Percentiles rank a stretch among this genome's conserved stretches.
Evolutionary conservation across 2,113 vertebrate species (phyloP).

Genomic region (Anhinga rufa): DNA sequence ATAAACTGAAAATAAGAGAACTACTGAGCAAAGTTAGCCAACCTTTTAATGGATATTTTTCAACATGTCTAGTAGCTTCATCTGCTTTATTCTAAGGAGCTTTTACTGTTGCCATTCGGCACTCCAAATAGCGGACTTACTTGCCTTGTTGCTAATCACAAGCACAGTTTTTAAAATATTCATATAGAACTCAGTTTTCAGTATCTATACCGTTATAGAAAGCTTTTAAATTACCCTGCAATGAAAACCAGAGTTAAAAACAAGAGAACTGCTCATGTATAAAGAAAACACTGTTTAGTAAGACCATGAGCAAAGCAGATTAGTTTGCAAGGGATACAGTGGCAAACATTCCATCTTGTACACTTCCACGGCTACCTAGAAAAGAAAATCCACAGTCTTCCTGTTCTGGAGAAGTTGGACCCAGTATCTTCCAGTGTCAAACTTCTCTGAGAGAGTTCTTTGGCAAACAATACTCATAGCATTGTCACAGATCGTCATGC

Average conservation of each 20-base stretch:
- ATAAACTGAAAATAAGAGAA: neutral
- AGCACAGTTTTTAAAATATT: neutral
- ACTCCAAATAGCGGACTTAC: neutral
- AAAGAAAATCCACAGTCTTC: neutral
- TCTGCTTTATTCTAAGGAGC: neutral
- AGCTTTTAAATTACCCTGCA: neutral
- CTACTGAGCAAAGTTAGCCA: neutral
- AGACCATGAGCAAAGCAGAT: neutral
- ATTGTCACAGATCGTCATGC: neutral
- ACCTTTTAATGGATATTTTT: neutral
- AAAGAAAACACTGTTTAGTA: neutral
- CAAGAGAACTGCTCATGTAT: neutral
- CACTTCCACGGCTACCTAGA: neutral
- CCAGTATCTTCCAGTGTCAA: neutral
- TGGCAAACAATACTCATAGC: neutral
- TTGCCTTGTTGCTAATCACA: slow-evolving; percentile 6
- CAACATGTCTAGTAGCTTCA: neutral
- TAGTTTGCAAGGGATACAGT: neutral
- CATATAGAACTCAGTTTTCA: neutral
- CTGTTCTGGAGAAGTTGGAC: neutral
- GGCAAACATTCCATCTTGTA: neutral
- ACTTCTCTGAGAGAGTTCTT: neutral
- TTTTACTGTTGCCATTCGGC: neutral
- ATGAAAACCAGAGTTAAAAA: neutral
- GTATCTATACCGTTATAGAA: neutral